Evolutionary conservation across 35 echinoderm and acorn worm species (phyloP).

Genomic region (Amphiura filiformis): DNA sequence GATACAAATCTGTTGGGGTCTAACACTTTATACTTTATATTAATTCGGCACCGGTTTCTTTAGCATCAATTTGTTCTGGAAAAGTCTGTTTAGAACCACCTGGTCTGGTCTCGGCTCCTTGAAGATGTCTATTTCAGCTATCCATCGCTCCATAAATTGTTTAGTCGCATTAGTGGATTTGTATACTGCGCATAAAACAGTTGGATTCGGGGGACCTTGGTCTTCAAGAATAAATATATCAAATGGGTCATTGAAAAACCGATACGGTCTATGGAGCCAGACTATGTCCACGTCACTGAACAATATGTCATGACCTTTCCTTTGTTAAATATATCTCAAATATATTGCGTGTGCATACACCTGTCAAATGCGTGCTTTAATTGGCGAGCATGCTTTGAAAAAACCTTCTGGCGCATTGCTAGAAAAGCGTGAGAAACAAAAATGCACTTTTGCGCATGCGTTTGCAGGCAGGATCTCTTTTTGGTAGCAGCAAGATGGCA

Average conservation of each 20-base stretch:
- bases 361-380: too few relatives aligned
- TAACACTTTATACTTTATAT: slow-evolving; percentile 39
- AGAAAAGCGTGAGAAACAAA: too few relatives aligned
- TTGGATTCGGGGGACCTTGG: neutral
- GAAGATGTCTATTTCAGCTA: slow-evolving; percentile 21
- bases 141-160: slow-evolving; percentile 50
- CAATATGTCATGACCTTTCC: too few relatives aligned
- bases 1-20: slow-evolving; percentile 44
- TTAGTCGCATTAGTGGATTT: slow-evolving; percentile 21
- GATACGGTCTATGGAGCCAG: slow-evolving; percentile 72
- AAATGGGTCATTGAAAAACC: slow-evolving; percentile 49
- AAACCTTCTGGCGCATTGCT: too few relatives aligned
- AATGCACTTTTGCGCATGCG: too few relatives aligned
- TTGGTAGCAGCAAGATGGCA: too few relatives aligned
- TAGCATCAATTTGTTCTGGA: neutral
- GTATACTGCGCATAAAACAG: slow-evolving; percentile 53
- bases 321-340: too few relatives aligned
- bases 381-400: too few relatives aligned
- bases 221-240: slow-evolving; percentile 52
- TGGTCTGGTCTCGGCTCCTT: slow-evolving; percentile 53
- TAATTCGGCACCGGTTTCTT: neutral
- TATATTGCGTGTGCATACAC: too few relatives aligned
- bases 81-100: slow-evolving; percentile 52
- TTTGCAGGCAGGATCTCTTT: too few relatives aligned
- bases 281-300: slow-evolving; percentile 79